Conservation (phyloP, 2,888 invertebrate genomes). For the Lepetodrilus schrolli region DNA sequence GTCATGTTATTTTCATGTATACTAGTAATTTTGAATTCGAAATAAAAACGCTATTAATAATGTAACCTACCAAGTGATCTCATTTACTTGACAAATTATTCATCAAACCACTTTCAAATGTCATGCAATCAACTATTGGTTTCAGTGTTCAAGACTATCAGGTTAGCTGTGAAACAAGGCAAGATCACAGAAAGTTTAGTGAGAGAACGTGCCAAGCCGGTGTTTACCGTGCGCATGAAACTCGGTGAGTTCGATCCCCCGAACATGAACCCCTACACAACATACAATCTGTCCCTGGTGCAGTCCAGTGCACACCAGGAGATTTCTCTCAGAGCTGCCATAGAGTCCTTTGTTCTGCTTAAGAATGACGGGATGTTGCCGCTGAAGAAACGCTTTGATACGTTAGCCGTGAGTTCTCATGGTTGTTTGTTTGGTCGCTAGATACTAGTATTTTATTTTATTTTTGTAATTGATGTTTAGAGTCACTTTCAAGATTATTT, state of each 20-base stretch:
- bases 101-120: too few relatives aligned
- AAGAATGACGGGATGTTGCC: conserved; percentile 53
- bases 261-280: conserved; percentile 53
- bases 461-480: too few relatives aligned
- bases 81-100: too few relatives aligned
- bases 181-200: conserved; percentile 28
- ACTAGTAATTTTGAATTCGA: too few relatives aligned
- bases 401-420: conserved; percentile 43
- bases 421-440: too few relatives aligned
- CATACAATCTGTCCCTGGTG: conserved; percentile 44
- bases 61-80: too few relatives aligned
- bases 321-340: conserved; percentile 49
- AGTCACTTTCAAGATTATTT: too few relatives aligned
- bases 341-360: conserved; percentile 54
- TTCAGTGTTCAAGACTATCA: background rate
- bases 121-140: too few relatives aligned
- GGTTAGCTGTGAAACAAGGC: background rate
- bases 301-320: conserved; percentile 47
- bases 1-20: too few relatives aligned
- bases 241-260: conserved; percentile 48
- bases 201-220: conserved; percentile 36
- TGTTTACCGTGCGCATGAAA: conserved; percentile 42
- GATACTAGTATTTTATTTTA: too few relatives aligned
- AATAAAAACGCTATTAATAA: too few relatives aligned
- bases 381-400: conserved; percentile 33